These are phyloP conservation scores for Camelus bactrianus DNA, from an alignment of 2,113 vertebrate genomes.

Conservation along the genomic window DNA sequence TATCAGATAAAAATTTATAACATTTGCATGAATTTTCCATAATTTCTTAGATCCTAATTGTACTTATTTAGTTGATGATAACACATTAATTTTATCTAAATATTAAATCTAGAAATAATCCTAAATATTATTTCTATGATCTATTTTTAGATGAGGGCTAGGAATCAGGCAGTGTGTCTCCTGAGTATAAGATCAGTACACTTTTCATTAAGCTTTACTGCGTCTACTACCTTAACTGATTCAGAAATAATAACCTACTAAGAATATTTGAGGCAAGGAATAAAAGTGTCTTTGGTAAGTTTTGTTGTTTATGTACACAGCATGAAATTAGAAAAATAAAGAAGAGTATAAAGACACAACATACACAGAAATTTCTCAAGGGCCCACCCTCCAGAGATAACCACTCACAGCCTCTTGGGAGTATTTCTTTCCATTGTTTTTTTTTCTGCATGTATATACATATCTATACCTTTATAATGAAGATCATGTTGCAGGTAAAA, in stretches of 20 bases:
- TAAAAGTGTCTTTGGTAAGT: neutral
- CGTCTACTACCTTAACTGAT: neutral
- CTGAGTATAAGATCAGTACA: neutral
- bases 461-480: neutral
- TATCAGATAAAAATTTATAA: neutral
- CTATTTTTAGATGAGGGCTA: neutral
- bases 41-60: neutral
- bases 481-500: neutral
- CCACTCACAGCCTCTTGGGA: neutral
- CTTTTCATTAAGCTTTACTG: neutral
- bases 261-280: neutral
- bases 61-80: neutral
- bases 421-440: neutral
- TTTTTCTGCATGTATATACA: neutral
- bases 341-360: neutral
- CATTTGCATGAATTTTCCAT: neutral
- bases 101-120: neutral
- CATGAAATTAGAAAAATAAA: neutral
- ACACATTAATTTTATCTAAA: neutral
- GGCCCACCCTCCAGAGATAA: neutral
- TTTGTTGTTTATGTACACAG: neutral
- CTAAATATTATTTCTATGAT: neutral
- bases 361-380: neutral
- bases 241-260: neutral
- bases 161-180: neutral